Evolutionary conservation across 2,888 invertebrate genomes (phyloP).

Genomic region (Drosophila siamana): DNA sequence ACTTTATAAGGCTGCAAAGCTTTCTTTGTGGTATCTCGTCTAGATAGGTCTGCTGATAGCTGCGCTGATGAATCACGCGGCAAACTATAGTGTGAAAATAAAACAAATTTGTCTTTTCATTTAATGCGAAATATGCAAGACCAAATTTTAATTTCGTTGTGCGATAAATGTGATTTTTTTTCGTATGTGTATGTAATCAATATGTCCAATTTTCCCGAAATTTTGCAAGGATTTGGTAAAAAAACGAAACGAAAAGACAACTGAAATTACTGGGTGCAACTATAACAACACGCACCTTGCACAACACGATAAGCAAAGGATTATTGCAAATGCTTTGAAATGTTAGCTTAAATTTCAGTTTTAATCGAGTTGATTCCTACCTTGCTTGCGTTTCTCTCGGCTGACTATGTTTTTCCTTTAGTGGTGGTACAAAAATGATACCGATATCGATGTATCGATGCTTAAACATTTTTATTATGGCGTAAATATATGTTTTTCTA

Average conservation of each 20-base stretch:
- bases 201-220: constrained; percentile 6
- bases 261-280: not conserved
- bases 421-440: not conserved
- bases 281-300: not conserved
- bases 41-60: too few relatives aligned
- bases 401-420: not conserved
- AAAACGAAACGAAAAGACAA: not conserved
- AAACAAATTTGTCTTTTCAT: constrained; percentile 4
- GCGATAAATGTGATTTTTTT: constrained; percentile 6
- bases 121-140: constrained; percentile 7
- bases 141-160: constrained; percentile 12
- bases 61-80: constrained; percentile 20
- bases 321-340: not conserved
- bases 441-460: not conserved
- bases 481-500: not conserved
- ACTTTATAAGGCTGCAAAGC: constrained; percentile 6
- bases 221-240: not conserved
- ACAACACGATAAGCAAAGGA: not conserved
- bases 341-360: not conserved
- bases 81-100: not conserved
- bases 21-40: not conserved
- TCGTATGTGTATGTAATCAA: constrained; percentile 12
- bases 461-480: not conserved
- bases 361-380: not conserved
- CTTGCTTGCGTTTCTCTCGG: not conserved